phyloP scores from a whole-genome alignment of 2,113 vertebrate species.

The Dendrocopos noguchii region DNA sequence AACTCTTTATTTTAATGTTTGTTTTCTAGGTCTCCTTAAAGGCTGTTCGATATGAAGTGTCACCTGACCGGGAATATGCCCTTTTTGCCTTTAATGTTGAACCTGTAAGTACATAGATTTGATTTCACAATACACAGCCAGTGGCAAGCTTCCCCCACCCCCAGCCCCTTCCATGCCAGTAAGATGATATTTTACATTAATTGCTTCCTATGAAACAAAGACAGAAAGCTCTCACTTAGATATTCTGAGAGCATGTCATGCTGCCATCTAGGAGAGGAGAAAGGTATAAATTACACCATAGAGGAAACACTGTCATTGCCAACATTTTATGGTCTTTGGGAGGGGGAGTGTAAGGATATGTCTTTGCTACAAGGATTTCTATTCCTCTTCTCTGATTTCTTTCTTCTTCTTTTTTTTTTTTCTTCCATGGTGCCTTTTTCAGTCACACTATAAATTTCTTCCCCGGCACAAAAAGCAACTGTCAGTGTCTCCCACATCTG shows the following conservation, averaged over 20 bases:
- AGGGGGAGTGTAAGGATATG: constrained; percentile 7
- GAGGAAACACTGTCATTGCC: background rate
- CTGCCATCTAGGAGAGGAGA: constrained; percentile 72
- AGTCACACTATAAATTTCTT: constrained; percentile 51
- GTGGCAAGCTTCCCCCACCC: background rate
- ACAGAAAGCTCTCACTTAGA: background rate
- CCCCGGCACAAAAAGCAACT: constrained; percentile 43
- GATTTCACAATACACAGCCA: background rate
- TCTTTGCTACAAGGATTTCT: constrained; percentile 38
- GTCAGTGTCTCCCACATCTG: constrained; percentile 29
- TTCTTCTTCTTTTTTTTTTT: background rate
- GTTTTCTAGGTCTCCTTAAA: constrained; percentile 87
- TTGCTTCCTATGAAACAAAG: background rate
- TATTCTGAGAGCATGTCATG: constrained; percentile 22
- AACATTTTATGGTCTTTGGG: background rate
- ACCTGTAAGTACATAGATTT: constrained; percentile 81
- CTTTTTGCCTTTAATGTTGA: constrained; percentile 92
- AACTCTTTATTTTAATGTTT: background rate
- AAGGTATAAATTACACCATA: background rate
- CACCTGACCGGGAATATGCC: constrained; percentile 91
- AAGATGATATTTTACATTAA: background rate
- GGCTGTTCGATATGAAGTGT: constrained; percentile 92
- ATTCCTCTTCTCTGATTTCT: background rate
- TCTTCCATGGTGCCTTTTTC: background rate
- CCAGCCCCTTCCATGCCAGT: background rate